phyloP scores from a whole-genome alignment of 1,140 invertebrate genomes.

The Contarinia nasturtii region DNA sequence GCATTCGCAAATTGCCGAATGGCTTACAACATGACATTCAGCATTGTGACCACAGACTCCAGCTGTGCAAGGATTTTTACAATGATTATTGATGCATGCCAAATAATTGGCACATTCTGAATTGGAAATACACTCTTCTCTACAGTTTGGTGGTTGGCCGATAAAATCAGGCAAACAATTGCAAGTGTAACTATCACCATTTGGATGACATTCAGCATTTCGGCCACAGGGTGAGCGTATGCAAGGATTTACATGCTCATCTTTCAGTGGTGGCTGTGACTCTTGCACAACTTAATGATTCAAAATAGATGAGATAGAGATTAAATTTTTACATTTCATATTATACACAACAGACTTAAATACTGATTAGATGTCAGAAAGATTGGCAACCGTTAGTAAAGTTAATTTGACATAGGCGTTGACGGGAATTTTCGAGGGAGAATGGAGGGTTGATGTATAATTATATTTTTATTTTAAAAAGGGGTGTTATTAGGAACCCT shows the following conservation, averaged over 20 bases:
- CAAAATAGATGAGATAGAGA: too few relatives aligned
- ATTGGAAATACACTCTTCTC: constrained; percentile 64
- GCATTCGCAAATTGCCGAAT: constrained; percentile 47
- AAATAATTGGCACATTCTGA: constrained; percentile 59
- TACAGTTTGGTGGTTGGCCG: constrained; percentile 55
- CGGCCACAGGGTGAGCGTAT: constrained; percentile 55
- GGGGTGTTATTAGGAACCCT: too few relatives aligned
- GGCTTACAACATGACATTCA: constrained; percentile 45
- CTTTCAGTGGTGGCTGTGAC: constrained; percentile 10
- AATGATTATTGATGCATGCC: constrained; percentile 58
- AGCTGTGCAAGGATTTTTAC: constrained; percentile 41
- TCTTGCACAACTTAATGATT: constrained; percentile 1
- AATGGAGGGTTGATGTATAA: too few relatives aligned
- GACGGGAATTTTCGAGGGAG: too few relatives aligned
- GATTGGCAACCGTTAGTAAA: too few relatives aligned
- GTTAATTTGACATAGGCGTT: too few relatives aligned
- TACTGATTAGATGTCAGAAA: too few relatives aligned
- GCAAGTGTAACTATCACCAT: constrained; percentile 40
- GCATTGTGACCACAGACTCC: constrained; percentile 51
- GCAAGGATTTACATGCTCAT: constrained; percentile 28
- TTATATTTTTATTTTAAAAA: too few relatives aligned
- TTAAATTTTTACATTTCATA: too few relatives aligned
- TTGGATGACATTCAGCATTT: constrained; percentile 43
- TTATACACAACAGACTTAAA: too few relatives aligned
- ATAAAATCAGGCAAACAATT: constrained; percentile 36